Evolutionary conservation across 1,140 invertebrate genomes (phyloP), one percentile per base, ranked within the genome.

Genomic region (Drosophila ironensis): DNA sequence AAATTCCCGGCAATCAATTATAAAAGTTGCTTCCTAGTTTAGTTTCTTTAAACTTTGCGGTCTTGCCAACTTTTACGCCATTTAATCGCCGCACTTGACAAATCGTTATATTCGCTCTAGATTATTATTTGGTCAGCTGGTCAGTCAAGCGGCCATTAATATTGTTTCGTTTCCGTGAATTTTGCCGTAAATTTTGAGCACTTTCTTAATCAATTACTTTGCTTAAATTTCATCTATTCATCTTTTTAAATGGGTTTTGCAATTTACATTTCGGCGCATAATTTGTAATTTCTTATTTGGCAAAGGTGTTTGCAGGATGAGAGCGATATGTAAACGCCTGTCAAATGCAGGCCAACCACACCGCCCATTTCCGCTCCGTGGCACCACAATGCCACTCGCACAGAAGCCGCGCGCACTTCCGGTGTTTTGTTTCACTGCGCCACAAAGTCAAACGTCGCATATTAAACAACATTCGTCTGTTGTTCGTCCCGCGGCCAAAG

Each of bases 371-470:
- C 20, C 67, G 20, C 45, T 12, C 41, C 11, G 17, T 7, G 3
- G 5, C 25, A 25, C 64, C 60, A 54, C 48, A 70, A 38, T 33
- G 67, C 54, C 63, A 46, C 20, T 51, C 47, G 25, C 54, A 60
- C 25, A 17, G 35, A 19, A 16, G 48, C 33, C 61, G 35, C 42
- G 30, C 44, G 27, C 60, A 71, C 50, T 54, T 72, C 67, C 69
- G 22, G 56, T 53, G 63, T 63, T 64, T 72, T 69, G 52, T 70
- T 47, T 53, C 37, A 35, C 12, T 37, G 38, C 48, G 47, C 46
- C 56, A 52, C 57, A 72, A 72, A 72, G 69, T 72, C 69, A 72
- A 72, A 64, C 33, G 57, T 27, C 50, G 69, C 38, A 72, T 72
- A 72, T 72, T 72, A 63, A 72, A 72, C 69, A 72, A 72, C 67